Percentiles rank a stretch among this genome's conserved stretches.
Evolutionary conservation across 35 echinoderm and acorn worm species (phyloP).

Genomic region (Patiria miniata): DNA sequence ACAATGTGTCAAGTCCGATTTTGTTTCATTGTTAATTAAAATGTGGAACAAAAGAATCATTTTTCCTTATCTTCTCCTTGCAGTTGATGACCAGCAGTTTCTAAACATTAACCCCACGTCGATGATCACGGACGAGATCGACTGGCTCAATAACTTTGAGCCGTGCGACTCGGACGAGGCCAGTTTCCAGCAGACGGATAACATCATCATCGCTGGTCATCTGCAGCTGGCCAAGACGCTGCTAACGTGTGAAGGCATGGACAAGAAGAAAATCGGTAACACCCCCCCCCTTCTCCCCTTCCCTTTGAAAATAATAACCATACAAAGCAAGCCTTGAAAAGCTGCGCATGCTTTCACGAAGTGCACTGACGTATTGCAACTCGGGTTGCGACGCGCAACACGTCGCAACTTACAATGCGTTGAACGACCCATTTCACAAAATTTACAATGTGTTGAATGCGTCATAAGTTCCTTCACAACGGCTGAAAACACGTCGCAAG

Average conservation of each 20-base stretch:
- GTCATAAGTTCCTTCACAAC: no score
- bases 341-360: neutral
- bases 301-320: no score
- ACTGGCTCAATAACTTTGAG: constrained; percentile 98
- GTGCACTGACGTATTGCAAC: neutral
- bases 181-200: constrained; percentile 63
- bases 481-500: no score
- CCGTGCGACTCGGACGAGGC: constrained; percentile 65
- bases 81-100: constrained; percentile 75
- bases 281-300: no score
- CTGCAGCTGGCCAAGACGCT: constrained; percentile 76
- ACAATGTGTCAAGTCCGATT: no score
- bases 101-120: constrained; percentile 69
- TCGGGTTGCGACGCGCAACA: no score
- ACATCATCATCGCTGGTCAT: constrained; percentile 87
- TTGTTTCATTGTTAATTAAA: no score
- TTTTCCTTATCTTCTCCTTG: neutral
- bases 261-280: constrained; percentile 91
- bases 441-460: no score
- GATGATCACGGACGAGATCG: constrained; percentile 91
- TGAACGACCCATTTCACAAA: no score
- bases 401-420: no score
- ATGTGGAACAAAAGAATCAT: neutral
- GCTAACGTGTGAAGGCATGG: constrained; percentile 84
- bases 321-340: neutral